Conservation (phyloP, 2,113 vertebrate species). For the Salvelinus namaycush region DNA sequence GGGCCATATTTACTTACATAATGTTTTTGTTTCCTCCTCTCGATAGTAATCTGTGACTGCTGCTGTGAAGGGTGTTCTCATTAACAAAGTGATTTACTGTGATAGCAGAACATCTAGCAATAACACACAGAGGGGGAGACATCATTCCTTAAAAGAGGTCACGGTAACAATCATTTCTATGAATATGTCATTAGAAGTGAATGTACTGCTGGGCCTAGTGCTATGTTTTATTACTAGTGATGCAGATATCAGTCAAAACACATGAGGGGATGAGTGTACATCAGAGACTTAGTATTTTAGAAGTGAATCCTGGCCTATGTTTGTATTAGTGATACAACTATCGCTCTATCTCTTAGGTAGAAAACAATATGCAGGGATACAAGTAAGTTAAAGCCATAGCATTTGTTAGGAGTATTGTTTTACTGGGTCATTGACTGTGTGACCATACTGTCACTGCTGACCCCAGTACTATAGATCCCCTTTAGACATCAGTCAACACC, state of each 20-base stretch:
- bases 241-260: too few relatives aligned
- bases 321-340: not conserved
- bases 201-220: too few relatives aligned
- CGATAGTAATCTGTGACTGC: constrained; percentile 70
- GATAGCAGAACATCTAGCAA: constrained; percentile 67
- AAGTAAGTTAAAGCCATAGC: not conserved
- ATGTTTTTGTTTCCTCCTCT: constrained; percentile 67
- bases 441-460: constrained; percentile 8
- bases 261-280: too few relatives aligned
- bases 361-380: too few relatives aligned
- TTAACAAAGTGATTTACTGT: constrained; percentile 71
- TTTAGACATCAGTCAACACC: constrained; percentile 11
- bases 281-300: too few relatives aligned
- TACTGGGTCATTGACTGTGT: not conserved
- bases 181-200: constrained; percentile 47
- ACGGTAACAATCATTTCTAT: constrained; percentile 61
- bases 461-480: constrained; percentile 1
- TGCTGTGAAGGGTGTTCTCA: constrained; percentile 65
- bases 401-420: not conserved
- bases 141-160: constrained; percentile 64
- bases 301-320: not conserved
- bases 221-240: not conserved
- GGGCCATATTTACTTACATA: constrained; percentile 76
- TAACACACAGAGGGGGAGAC: constrained; percentile 52
- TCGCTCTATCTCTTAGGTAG: too few relatives aligned